Base-by-base conservation (phyloP, 2,888 invertebrate genomes). In the Volucella zonaria region DNA sequence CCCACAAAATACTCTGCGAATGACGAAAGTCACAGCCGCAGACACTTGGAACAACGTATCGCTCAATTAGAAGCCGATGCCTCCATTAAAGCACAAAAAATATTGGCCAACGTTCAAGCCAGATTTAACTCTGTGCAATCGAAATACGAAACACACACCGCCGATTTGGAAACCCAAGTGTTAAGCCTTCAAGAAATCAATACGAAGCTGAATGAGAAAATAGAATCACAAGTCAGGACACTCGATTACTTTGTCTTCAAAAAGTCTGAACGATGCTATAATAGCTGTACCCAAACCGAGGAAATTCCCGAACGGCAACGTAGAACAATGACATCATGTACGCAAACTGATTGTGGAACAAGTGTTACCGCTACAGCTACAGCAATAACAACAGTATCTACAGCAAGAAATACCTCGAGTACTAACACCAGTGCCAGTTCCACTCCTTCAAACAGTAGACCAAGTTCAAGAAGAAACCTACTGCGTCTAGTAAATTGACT, bases 101-200 rank as follows among this genome's bases (percentile, higher is more conserved):
- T 95, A 67, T 91, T 96, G 86, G 89, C 94, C 23, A 96, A 95
- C 64, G 93, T 96, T 14, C 96, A 96, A 91, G 95, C 95, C 74
- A 95, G 95, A 88, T 96, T 96, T 89, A 94, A 94, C 47, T 95
- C 95, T 56, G 95, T 96, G 93, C 96, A 95, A 91, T 93, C 94
- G 75, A 96, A 96, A 89, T 96, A 96, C 88, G 95, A 95, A 87
- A 94, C 93, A 47, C 96, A 96, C 89, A 95, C 95, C 74, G 94
- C 95, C 86, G 95, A 95, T 87, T 92, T 95, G n/a, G 95, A 95
- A 90, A 93, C 95, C 31, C 95, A 95, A 90, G 94, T 94, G 12
- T 87, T 92, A 70, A 92, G 92, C 78, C 89, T 92, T 12, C 92
- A 92, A 87, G 92, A 92, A 88, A 92, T 92, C 87, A 92, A 92